phyloP scores from a whole-genome alignment of 2,888 invertebrate genomes.

The Melanotus villosus region DNA sequence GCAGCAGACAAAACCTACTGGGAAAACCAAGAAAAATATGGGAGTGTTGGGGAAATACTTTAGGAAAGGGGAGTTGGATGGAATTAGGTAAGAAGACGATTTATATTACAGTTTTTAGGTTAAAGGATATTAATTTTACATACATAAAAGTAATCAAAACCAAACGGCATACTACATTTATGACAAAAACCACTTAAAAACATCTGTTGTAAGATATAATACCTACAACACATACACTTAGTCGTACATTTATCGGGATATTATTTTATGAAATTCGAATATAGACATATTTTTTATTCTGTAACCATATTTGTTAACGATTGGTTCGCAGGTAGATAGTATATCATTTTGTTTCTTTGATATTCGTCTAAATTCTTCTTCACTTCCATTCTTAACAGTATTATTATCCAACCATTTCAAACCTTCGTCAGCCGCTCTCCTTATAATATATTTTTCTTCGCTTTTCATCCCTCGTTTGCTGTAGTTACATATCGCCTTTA shows the following conservation, averaged over 20 bases:
- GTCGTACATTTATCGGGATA: neutral
- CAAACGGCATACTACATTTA: too few species aligned
- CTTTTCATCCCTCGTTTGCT: neutral
- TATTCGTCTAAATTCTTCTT: conserved; percentile 12
- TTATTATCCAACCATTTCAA: conserved; percentile 10
- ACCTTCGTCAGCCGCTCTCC: neutral
- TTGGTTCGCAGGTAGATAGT: conserved; percentile 21
- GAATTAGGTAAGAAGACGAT: too few species aligned
- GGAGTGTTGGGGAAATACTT: too few species aligned
- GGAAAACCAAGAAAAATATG: too few species aligned
- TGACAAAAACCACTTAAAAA: too few species aligned
- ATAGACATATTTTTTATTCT: conserved; percentile 11
- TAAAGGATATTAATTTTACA: too few species aligned
- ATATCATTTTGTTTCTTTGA: neutral
- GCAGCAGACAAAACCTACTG: too few species aligned
- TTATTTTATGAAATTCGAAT: conserved; percentile 10
- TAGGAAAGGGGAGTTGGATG: too few species aligned
- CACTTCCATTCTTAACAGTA: neutral
- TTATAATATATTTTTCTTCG: neutral
- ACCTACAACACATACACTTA: too few species aligned
- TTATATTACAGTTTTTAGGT: too few species aligned
- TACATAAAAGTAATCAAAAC: too few species aligned
- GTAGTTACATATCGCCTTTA: conserved; percentile 22
- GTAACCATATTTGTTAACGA: conserved; percentile 12
- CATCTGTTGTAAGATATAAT: too few species aligned